Evolutionary conservation across 2,888 invertebrate genomes (phyloP).

Genomic region (Salticus scenicus): DNA sequence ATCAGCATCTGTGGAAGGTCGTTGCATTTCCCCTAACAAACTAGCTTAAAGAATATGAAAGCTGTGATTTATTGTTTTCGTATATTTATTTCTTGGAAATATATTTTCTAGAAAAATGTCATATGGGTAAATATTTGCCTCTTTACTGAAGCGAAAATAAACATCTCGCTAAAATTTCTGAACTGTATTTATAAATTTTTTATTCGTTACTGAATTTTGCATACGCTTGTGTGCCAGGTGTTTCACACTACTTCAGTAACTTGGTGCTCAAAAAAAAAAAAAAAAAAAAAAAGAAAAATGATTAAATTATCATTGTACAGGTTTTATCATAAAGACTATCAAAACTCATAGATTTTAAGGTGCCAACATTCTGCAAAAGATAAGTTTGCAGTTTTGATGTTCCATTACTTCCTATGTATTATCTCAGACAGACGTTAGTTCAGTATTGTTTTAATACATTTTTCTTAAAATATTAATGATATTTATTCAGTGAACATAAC

Average conservation of each 20-base stretch:
- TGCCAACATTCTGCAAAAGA: slow-evolving; percentile 51
- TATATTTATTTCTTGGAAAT: slow-evolving; percentile 13
- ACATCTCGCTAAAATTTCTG: slow-evolving; percentile 23
- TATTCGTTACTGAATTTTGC: neutral
- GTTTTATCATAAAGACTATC: slow-evolving; percentile 62
- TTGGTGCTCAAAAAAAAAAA: slow-evolving; percentile 65
- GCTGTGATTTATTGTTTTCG: slow-evolving; percentile 51
- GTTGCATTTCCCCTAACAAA: slow-evolving; percentile 12
- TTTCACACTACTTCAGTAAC: slow-evolving; percentile 43
- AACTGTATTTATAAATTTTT: slow-evolving; percentile 41
- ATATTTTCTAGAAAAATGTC: slow-evolving; percentile 29
- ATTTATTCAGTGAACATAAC: too few species aligned
- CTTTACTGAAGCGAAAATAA: slow-evolving; percentile 21
- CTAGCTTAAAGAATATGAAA: slow-evolving; percentile 19
- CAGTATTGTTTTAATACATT: neutral
- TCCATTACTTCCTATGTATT: slow-evolving; percentile 43
- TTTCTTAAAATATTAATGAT: neutral
- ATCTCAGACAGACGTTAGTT: neutral
- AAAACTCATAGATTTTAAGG: slow-evolving; percentile 66
- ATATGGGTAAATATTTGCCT: slow-evolving; percentile 13
- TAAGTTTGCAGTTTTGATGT: slow-evolving; percentile 26
- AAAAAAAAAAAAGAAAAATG: too few species aligned
- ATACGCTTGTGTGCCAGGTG: slow-evolving; percentile 4
- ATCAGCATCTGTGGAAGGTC: neutral
- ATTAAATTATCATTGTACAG: slow-evolving; percentile 56